These are phyloP conservation scores for Spilogale gracilis DNA, from an alignment of 2,113 vertebrate species.

Conservation along the genomic window DNA sequence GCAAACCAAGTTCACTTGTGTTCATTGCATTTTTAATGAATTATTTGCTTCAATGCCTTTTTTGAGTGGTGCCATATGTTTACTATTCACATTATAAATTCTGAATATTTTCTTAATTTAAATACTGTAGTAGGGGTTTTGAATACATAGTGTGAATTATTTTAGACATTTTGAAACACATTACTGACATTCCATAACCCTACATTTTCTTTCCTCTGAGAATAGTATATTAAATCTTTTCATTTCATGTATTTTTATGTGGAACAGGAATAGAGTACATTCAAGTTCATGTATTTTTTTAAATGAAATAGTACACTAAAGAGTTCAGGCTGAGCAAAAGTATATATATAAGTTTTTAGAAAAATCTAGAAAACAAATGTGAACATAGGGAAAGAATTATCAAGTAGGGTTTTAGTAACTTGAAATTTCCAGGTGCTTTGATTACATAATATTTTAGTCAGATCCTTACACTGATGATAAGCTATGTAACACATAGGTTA, in stretches of 20 bases:
- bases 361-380: slow-evolving; percentile 27
- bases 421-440: not conserved
- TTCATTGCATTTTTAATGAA: slow-evolving; percentile 74
- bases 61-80: slow-evolving; percentile 58
- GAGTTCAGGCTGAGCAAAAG: not conserved
- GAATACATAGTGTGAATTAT: slow-evolving; percentile 48
- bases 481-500: not conserved
- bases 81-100: slow-evolving; percentile 58
- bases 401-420: not conserved
- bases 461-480: not conserved
- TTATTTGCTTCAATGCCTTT: slow-evolving; percentile 61
- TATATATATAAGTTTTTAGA: not conserved
- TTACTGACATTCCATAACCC: not conserved
- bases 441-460: not conserved
- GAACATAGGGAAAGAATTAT: not conserved
- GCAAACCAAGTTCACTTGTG: slow-evolving; percentile 56
- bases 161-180: slow-evolving; percentile 55
- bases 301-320: not conserved
- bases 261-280: not conserved
- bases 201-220: slow-evolving; percentile 1
- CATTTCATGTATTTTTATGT: not conserved
- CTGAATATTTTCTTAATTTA: slow-evolving; percentile 59
- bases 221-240: slow-evolving; percentile 4
- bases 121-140: not conserved
- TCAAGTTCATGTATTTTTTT: not conserved